Conservation (phyloP, 1,140 invertebrate species). For the Portunus trituberculatus region DNA sequence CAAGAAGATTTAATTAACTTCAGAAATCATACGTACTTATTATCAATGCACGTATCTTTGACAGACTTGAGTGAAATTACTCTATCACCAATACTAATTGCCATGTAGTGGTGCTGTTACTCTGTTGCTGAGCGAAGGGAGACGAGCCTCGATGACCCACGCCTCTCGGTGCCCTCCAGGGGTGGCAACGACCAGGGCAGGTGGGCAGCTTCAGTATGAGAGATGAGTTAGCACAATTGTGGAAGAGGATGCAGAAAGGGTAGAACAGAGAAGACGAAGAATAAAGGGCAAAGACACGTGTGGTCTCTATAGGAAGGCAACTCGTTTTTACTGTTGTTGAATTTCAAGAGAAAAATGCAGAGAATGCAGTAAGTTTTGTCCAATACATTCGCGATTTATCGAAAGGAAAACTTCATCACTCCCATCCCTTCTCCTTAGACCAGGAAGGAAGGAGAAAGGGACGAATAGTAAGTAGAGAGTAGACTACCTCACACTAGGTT, state of each 20-base stretch:
- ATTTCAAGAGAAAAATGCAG: background rate
- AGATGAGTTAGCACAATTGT: background rate
- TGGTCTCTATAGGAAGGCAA: too few species aligned
- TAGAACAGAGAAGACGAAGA: background rate
- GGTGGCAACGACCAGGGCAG: background rate
- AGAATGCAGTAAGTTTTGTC: background rate
- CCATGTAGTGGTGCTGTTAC: background rate
- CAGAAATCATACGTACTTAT: too few species aligned
- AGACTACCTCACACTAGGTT: background rate
- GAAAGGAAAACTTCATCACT: too few species aligned
- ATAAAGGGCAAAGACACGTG: too few species aligned
- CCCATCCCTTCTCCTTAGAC: background rate
- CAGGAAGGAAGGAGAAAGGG: background rate
- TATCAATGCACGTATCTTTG: too few species aligned
- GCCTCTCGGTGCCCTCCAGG: background rate
- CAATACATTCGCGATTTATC: too few species aligned
- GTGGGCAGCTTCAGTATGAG: background rate
- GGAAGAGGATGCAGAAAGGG: background rate
- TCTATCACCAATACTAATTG: background rate
- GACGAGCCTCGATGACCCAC: background rate
- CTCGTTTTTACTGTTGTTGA: background rate
- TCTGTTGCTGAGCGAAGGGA: background rate
- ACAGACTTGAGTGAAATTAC: background rate
- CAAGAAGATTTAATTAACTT: background rate
- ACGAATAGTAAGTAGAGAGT: background rate